Percentiles rank a stretch among this genome's conserved stretches.
Evolutionary conservation across 2,888 invertebrate genomes (phyloP).

Genomic region (Drepanosiphum platanoidis): DNA sequence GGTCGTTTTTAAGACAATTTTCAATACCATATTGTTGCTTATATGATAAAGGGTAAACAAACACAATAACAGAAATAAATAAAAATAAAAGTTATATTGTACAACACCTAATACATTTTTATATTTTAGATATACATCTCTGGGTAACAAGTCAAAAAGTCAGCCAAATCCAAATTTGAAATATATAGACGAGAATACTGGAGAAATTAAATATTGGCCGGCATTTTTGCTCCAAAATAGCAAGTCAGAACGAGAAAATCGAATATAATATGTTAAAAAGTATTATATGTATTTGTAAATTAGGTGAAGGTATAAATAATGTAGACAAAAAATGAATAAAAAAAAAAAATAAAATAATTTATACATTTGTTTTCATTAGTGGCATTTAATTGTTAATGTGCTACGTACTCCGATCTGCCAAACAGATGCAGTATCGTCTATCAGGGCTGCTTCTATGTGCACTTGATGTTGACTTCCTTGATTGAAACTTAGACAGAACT

Average conservation of each 20-base stretch:
- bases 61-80: not conserved
- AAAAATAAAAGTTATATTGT: not conserved
- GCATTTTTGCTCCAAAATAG: constrained; percentile 78
- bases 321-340: too few relatives aligned
- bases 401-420: constrained; percentile 93
- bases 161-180: constrained; percentile 79
- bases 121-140: constrained; percentile 73
- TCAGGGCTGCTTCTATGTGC: constrained; percentile 84
- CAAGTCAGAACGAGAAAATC: constrained; percentile 73
- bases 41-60: constrained; percentile 83
- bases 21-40: constrained; percentile 89
- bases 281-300: constrained; percentile 19
- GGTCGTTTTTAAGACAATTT: constrained; percentile 84
- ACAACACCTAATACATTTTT: not conserved
- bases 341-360: too few relatives aligned
- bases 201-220: constrained; percentile 73
- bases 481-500: constrained; percentile 82
- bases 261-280: constrained; percentile 59
- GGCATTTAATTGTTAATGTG: constrained; percentile 79
- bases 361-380: constrained; percentile 70
- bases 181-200: constrained; percentile 68
- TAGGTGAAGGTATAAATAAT: constrained; percentile 2
- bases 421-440: constrained; percentile 83
- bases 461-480: constrained; percentile 77
- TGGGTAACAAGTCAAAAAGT: constrained; percentile 85